Evolutionary conservation across 1,140 invertebrate species (phyloP).

Genomic region (Eupristina koningsbergeri): DNA sequence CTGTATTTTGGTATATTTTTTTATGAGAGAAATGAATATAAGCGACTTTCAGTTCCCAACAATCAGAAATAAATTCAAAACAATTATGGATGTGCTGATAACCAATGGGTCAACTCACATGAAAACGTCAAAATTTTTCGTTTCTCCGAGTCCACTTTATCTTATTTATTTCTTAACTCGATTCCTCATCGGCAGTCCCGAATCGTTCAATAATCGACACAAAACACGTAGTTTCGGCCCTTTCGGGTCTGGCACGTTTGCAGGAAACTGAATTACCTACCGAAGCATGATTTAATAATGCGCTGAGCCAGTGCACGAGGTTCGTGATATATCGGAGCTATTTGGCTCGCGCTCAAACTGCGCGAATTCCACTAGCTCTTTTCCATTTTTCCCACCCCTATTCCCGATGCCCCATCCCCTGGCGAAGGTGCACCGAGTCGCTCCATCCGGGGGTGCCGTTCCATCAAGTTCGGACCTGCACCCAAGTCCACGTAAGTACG

Average conservation of each 20-base stretch:
- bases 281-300: conserved; percentile 67
- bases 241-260: conserved; percentile 53
- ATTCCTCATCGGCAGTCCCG: not conserved
- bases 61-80: not conserved
- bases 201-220: conserved; percentile 66
- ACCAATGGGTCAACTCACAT: not conserved
- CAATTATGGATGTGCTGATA: not conserved
- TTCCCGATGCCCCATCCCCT: not conserved
- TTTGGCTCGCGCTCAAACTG: conserved; percentile 60
- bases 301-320: not conserved
- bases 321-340: conserved; percentile 61
- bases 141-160: not conserved
- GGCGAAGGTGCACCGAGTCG: not conserved
- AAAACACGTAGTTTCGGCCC: conserved; percentile 58
- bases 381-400: not conserved
- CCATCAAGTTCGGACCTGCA: conserved; percentile 8
- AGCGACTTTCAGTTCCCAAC: not conserved
- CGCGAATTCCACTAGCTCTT: not conserved
- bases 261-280: conserved; percentile 67
- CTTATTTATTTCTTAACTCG: not conserved
- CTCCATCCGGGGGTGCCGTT: not conserved
- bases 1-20: too few relatives aligned
- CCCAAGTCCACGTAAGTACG: conserved; percentile 29
- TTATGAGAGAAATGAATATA: too few relatives aligned
- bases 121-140: not conserved